These are phyloP conservation scores for Zonotrichia albicollis DNA, from an alignment of 2,797 vertebrate species.

Conservation along the genomic window DNA sequence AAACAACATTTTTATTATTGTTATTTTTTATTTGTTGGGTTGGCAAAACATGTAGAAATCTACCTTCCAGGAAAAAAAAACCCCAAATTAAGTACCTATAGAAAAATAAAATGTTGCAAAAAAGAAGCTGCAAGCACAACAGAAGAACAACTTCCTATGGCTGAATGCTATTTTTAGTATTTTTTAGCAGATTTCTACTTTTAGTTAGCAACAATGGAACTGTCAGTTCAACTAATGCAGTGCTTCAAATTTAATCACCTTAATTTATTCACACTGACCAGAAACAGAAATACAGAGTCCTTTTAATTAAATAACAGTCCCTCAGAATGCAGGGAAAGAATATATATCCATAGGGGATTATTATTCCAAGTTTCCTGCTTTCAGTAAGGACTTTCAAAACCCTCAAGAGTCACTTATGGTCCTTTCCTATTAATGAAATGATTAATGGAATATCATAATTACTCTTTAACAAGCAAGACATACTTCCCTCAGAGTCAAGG, in stretches of 20 bases:
- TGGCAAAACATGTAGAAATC: neutral
- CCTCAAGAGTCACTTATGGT: constrained; percentile 25
- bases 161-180: neutral
- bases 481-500: neutral
- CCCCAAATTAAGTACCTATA: neutral
- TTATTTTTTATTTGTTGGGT: neutral
- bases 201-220: neutral
- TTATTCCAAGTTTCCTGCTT: constrained; percentile 35
- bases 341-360: neutral
- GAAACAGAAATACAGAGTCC: constrained; percentile 13
- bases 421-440: constrained; percentile 28
- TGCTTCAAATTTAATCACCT: constrained; percentile 13
- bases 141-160: neutral
- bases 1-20: neutral
- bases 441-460: constrained; percentile 62
- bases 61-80: neutral
- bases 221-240: neutral
- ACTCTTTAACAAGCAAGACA: constrained; percentile 2
- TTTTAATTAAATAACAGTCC: constrained; percentile 57
- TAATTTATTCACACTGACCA: constrained; percentile 45
- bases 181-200: neutral
- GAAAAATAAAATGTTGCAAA: neutral
- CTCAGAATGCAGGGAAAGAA: neutral
- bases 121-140: neutral
- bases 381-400: constrained; percentile 15